Base-by-base conservation (phyloP, 2,888 invertebrate genomes). In the Antitype chi region DNA sequence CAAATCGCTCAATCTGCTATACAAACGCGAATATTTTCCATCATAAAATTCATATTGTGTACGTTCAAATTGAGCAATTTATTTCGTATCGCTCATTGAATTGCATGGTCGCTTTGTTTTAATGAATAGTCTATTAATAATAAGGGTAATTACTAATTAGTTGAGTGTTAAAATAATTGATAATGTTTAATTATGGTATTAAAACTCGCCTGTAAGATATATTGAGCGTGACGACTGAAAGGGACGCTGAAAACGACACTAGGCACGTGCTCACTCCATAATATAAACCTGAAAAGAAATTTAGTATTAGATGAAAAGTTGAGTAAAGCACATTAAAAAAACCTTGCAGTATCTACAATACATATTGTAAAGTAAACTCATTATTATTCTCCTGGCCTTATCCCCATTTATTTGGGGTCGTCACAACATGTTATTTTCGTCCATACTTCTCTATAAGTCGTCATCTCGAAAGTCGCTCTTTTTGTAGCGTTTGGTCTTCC, bases 161-260 rank as follows among this genome's bases (percentile, higher is more conserved):
- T 57, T 55, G 0, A 32, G 47, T 63, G 23, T 13, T 62, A 38
- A 60, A 69, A 49, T 77, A 25, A 66, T 74, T 74, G 13, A 0
- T 28, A 38, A 32, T 52, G 15, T 72, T 57, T 59, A 69, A 55
- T 53, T 66, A 49, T 71, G 49, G 23, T 82, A 85, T 81, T 86
- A 76, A 87, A 90, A 96, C 96, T 96, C 93, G 96, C 97, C 97
- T 97, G 97, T 98, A 98, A 94, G 98, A 98, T 91, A 98, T 97
- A 94, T 98, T 98, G 82, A 98, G 97, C 4, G 98, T 98, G 76
- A 98, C 98, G 73, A 98, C 98, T 0, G 98, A 98, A 72, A 98
- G 96, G 0, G 98, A 98, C 1, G 98, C 98, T 9, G 98, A 98
- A 91, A 98, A 98, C 0, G 98, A 98, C 62, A 98, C 98, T 86